Evolutionary conservation across 1,140 invertebrate genomes (phyloP).

Genomic region (Drosophila willistoni): DNA sequence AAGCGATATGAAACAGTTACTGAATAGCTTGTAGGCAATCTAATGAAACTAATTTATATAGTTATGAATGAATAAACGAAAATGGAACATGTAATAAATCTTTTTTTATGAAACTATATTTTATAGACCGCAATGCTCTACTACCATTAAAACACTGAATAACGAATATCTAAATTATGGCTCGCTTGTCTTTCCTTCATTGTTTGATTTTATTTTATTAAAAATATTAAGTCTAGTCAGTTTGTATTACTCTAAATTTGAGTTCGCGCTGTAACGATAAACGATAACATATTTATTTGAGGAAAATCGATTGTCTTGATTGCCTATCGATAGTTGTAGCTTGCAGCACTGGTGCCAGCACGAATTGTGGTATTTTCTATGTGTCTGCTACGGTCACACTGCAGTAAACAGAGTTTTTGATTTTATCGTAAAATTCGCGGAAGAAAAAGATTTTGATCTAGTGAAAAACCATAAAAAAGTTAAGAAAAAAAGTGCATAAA

Average conservation of each 20-base stretch:
- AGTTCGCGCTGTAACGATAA: neutral
- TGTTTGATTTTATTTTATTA: too few species aligned
- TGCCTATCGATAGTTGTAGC: neutral
- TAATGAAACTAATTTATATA: slow-evolving; percentile 55
- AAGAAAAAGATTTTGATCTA: slow-evolving; percentile 54
- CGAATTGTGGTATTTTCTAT: slow-evolving; percentile 6
- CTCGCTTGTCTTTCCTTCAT: too few species aligned
- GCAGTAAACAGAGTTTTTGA: slow-evolving; percentile 65
- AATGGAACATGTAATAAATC: slow-evolving; percentile 42
- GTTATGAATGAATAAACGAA: slow-evolving; percentile 56
- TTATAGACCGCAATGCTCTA: slow-evolving; percentile 75
- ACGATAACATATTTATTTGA: too few species aligned
- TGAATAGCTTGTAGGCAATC: slow-evolving; percentile 43
- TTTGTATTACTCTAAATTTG: neutral
- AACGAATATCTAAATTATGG: slow-evolving; percentile 27
- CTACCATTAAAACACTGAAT: slow-evolving; percentile 74
- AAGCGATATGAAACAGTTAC: slow-evolving; percentile 8
- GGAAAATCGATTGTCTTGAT: neutral
- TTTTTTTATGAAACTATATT: slow-evolving; percentile 76
- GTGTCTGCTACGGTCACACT: slow-evolving; percentile 24
- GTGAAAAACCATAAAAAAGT: slow-evolving; percentile 32
- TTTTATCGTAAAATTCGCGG: slow-evolving; percentile 56
- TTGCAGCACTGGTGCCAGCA: neutral
- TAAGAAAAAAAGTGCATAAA: slow-evolving; percentile 10
- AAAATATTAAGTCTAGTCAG: too few species aligned